Conservation (phyloP, 2,888 invertebrate genomes). For the Epinotia ramella region DNA sequence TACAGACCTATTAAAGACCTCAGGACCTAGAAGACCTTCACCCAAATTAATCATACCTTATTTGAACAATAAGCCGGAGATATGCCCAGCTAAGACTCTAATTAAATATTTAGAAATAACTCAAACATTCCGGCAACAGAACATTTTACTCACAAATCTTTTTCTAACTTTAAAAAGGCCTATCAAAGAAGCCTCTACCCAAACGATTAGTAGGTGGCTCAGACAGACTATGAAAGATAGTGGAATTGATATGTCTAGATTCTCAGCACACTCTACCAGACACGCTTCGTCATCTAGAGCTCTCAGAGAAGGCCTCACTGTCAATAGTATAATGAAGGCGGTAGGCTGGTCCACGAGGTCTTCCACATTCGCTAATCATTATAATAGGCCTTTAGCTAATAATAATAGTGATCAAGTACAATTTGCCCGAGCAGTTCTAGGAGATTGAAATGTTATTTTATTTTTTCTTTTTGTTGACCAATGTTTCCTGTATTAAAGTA, state of each 20-base stretch:
- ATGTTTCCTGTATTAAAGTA: neutral
- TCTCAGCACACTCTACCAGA: no score
- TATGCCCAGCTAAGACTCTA: slow-evolving; percentile 7
- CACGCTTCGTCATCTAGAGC: no score
- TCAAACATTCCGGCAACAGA: slow-evolving; percentile 1
- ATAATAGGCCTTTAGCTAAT: slow-evolving; percentile 16
- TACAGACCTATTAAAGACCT: slow-evolving; percentile 25
- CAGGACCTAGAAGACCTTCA: slow-evolving; percentile 12
- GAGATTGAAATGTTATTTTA: neutral
- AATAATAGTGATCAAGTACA: neutral
- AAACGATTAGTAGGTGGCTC: no score
- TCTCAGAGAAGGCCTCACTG: no score
- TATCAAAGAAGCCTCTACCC: no score
- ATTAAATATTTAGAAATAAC: slow-evolving; percentile 11
- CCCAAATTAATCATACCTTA: slow-evolving; percentile 20
- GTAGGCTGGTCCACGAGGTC: slow-evolving; percentile 24
- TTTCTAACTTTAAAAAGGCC: no score
- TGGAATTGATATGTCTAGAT: no score
- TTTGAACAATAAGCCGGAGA: neutral
- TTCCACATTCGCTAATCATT: slow-evolving; percentile 26
- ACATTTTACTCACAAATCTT: no score
- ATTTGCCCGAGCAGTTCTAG: neutral
- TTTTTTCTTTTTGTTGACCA: neutral
- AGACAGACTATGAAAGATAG: no score
- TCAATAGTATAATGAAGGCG: slow-evolving; percentile 10